These are phyloP conservation scores for Volucella zonaria DNA, from an alignment of 2,888 invertebrate genomes.

Conservation along the genomic window DNA sequence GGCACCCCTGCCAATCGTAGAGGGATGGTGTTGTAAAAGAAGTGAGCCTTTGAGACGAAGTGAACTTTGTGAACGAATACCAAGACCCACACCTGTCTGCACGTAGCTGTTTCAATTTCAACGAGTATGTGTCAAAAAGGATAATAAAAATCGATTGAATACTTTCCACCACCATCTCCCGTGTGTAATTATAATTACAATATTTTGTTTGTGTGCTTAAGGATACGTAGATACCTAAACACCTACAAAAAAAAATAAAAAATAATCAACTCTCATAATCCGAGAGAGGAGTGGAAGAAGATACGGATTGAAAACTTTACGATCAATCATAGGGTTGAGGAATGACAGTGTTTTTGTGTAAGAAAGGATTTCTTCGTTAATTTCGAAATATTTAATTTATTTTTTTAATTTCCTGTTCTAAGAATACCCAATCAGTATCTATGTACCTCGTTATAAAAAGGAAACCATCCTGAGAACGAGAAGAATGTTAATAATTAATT, in stretches of 20 bases:
- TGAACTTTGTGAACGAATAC: slow-evolving; percentile 34
- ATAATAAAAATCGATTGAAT: slow-evolving; percentile 55
- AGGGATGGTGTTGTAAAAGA: slow-evolving; percentile 8
- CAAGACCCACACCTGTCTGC: slow-evolving; percentile 61
- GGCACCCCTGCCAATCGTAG: slow-evolving; percentile 29
- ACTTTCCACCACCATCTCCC: slow-evolving; percentile 17
- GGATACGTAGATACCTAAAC: slow-evolving; percentile 22
- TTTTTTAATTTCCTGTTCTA: no score
- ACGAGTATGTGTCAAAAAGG: slow-evolving; percentile 49
- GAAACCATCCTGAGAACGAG: background rate
- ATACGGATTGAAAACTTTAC: background rate
- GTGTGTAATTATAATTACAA: slow-evolving; percentile 26
- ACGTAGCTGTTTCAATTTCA: slow-evolving; percentile 60
- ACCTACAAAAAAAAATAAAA: background rate
- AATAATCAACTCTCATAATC: background rate
- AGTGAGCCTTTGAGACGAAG: slow-evolving; percentile 33
- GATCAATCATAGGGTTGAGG: slow-evolving; percentile 49
- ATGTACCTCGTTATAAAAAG: background rate
- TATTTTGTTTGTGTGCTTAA: slow-evolving; percentile 31
- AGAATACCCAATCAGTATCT: no score
- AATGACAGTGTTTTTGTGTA: slow-evolving; percentile 58
- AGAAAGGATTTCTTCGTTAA: slow-evolving; percentile 37
- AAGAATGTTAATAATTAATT: slow-evolving; percentile 54
- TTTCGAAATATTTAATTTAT: no score
- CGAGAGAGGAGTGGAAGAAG: background rate